Conservation (phyloP, 1,140 invertebrate genomes). For the Hycleus cichorii region DNA sequence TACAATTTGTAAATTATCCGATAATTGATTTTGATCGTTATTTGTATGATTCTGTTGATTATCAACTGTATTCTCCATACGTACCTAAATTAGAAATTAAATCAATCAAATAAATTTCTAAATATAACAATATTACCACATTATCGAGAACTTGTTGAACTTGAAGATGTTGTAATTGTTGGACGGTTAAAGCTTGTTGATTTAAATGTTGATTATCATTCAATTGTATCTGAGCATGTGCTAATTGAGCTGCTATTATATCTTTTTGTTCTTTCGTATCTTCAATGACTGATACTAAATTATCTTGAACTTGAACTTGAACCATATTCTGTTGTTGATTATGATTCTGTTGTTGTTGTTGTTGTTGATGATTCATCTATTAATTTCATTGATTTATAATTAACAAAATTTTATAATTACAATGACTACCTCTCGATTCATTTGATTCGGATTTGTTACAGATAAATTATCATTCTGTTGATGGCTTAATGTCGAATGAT, state of each 20-base stretch:
- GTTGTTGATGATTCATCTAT: constrained; percentile 16
- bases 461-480: constrained; percentile 35
- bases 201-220: constrained; percentile 33
- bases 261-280: constrained; percentile 40
- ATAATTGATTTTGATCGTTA: constrained; percentile 19
- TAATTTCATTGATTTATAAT: neutral
- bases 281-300: constrained; percentile 41
- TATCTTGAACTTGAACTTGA: constrained; percentile 41
- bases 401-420: neutral
- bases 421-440: constrained; percentile 22
- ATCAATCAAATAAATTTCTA: neutral
- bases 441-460: constrained; percentile 18
- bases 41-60: constrained; percentile 29
- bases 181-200: constrained; percentile 36
- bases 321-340: constrained; percentile 35
- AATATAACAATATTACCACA: constrained; percentile 23
- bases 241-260: constrained; percentile 31
- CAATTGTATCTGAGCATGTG: constrained; percentile 36
- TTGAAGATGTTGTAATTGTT: constrained; percentile 39
- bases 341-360: constrained; percentile 8
- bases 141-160: constrained; percentile 39
- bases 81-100: constrained; percentile 16
- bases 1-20: constrained; percentile 33
- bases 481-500: constrained; percentile 39
- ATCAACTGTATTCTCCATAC: constrained; percentile 31